Conservation (phyloP, 2,888 invertebrate genomes). For the Adelphocoris suturalis region DNA sequence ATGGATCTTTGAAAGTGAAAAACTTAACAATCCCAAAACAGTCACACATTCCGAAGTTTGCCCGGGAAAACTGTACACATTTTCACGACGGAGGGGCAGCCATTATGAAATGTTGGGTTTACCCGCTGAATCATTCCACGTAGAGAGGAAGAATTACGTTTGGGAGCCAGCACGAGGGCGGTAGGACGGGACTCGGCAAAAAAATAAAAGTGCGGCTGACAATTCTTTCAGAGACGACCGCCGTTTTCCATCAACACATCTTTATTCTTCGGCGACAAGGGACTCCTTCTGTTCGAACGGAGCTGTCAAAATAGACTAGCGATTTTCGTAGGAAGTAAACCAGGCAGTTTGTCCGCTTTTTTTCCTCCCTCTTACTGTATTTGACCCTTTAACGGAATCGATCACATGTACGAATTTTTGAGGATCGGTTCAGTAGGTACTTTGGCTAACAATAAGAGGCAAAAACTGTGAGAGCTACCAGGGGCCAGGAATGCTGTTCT, state of each 20-base stretch:
- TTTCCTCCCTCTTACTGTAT: too few species aligned
- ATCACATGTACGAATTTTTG: too few species aligned
- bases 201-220: slow-evolving; percentile 34
- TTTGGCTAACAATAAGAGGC: too few species aligned
- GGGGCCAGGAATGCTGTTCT: too few species aligned
- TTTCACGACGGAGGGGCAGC: slow-evolving; percentile 9
- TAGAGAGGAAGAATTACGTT: slow-evolving; percentile 52
- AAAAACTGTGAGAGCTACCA: too few species aligned
- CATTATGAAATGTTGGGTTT: slow-evolving; percentile 60
- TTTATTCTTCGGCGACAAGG: slow-evolving; percentile 11
- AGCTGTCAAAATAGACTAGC: neutral
- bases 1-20: slow-evolving; percentile 58
- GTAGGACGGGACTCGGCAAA: neutral
- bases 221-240: slow-evolving; percentile 32
- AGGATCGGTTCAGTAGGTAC: too few species aligned
- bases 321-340: slow-evolving; percentile 5
- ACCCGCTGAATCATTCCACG: slow-evolving; percentile 59
- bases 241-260: slow-evolving; percentile 48
- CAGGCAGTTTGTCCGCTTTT: neutral
- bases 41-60: slow-evolving; percentile 57
- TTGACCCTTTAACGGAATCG: too few species aligned
- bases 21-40: slow-evolving; percentile 58
- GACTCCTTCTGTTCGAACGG: slow-evolving; percentile 41
- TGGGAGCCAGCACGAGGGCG: neutral
- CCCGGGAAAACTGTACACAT: slow-evolving; percentile 56